Evolutionary conservation across 2,797 vertebrate genomes (phyloP).

Genomic region (Pantherophis vulpinus): DNA sequence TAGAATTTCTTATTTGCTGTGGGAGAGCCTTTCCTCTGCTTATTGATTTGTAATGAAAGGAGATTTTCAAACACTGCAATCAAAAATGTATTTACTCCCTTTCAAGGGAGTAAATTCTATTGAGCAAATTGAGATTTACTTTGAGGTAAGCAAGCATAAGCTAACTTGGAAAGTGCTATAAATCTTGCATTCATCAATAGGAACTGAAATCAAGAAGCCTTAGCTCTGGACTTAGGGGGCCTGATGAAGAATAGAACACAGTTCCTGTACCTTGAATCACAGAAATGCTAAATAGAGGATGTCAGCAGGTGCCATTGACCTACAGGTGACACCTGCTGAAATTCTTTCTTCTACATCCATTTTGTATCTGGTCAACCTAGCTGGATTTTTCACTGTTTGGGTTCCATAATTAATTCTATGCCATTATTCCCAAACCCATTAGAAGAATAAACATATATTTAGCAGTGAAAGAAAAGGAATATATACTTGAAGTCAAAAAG

Average conservation of each 20-base stretch:
- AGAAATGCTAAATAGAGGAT: neutral
- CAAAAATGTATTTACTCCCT: neutral
- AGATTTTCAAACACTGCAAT: neutral
- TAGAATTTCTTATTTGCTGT: neutral
- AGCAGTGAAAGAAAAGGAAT: neutral
- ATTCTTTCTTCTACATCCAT: neutral
- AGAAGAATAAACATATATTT: neutral
- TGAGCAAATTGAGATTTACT: conserved; percentile 51
- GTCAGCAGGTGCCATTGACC: neutral
- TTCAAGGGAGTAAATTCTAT: conserved; percentile 41
- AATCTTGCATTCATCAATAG: neutral
- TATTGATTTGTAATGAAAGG: neutral
- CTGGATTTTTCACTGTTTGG: neutral
- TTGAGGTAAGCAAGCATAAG: neutral
- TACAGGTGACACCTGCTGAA: neutral
- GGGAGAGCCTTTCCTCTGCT: neutral
- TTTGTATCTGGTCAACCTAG: neutral
- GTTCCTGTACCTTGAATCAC: neutral
- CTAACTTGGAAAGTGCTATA: neutral
- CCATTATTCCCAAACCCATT: neutral
- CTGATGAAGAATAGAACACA: neutral
- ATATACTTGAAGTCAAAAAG: neutral
- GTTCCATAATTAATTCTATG: neutral
- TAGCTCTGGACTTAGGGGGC: neutral
- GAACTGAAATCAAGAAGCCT: neutral